A percentile compares a stretch with the other conserved stretches of the same genome.
phyloP scores from a whole-genome alignment of 2,888 invertebrate genomes.

The Parelbella ahira region DNA sequence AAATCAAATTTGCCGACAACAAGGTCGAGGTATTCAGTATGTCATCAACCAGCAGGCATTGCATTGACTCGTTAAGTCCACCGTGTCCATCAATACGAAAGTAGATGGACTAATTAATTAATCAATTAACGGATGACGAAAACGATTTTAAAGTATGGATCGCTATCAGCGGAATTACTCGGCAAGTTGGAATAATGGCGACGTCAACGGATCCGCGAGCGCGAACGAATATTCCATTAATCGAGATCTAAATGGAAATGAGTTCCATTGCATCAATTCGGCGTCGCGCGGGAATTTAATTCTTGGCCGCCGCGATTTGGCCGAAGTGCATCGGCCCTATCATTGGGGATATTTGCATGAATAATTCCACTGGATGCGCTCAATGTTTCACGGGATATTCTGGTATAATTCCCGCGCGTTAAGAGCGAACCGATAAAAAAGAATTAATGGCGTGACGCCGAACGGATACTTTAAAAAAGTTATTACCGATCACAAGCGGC shows the following conservation, averaged over 20 bases:
- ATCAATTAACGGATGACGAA: conserved; percentile 17
- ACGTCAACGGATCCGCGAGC: conserved; percentile 13
- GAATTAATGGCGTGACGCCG: no score
- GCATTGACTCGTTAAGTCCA: conserved; percentile 2
- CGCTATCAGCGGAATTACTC: conserved; percentile 17
- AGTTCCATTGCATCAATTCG: conserved; percentile 22
- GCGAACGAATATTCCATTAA: conserved; percentile 28
- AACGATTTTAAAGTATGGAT: conserved; percentile 14
- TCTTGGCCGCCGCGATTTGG: conserved; percentile 14
- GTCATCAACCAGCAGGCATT: background rate
- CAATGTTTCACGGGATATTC: no score
- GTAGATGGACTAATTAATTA: conserved; percentile 17
- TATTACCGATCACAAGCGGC: no score
- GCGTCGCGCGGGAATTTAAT: conserved; percentile 12
- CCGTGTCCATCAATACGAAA: no score
- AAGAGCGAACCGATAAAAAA: no score
- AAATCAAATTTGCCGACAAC: no score
- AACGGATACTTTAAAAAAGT: no score
- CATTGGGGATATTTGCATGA: conserved; percentile 12
- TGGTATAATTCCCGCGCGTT: no score
- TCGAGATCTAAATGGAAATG: conserved; percentile 28
- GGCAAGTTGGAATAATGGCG: conserved; percentile 7
- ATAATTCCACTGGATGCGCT: conserved; percentile 2
- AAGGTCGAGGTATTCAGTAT: no score
- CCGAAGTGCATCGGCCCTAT: conserved; percentile 5